These are phyloP conservation scores for Acanthornis magna DNA, from an alignment of 2,797 vertebrate species.

Conservation along the genomic window DNA sequence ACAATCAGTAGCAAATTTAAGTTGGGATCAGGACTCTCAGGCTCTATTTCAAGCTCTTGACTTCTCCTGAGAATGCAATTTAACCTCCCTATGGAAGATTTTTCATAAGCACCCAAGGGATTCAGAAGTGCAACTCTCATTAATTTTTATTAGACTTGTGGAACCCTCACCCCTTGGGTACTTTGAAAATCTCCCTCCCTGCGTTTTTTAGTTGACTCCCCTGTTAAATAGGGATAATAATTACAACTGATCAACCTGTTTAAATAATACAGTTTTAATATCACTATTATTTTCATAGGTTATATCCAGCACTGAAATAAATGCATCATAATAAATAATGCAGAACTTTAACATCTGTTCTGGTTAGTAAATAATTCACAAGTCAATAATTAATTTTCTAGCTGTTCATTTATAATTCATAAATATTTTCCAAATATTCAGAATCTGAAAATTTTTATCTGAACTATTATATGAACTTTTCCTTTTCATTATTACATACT, in stretches of 20 bases:
- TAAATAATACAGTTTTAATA: slow-evolving; percentile 56
- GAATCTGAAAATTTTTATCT: slow-evolving; percentile 23
- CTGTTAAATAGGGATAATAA: slow-evolving; percentile 38
- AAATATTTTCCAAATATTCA: slow-evolving; percentile 66
- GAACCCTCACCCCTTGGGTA: neutral
- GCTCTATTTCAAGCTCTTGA: neutral
- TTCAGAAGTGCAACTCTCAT: slow-evolving; percentile 20
- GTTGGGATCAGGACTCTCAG: neutral
- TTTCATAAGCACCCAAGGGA: neutral
- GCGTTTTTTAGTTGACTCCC: slow-evolving; percentile 1
- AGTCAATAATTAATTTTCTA: slow-evolving; percentile 68
- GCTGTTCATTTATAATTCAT: slow-evolving; percentile 62
- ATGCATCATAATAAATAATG: slow-evolving; percentile 62
- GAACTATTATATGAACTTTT: slow-evolving; percentile 41
- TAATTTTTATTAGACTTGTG: slow-evolving; percentile 35
- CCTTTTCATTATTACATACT: slow-evolving; percentile 28
- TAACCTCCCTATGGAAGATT: slow-evolving; percentile 27
- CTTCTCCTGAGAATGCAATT: slow-evolving; percentile 7
- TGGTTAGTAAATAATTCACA: slow-evolving; percentile 62
- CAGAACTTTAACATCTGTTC: slow-evolving; percentile 64
- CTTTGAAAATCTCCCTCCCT: slow-evolving; percentile 1
- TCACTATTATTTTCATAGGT: slow-evolving; percentile 50
- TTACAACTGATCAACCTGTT: slow-evolving; percentile 48
- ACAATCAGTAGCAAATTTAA: neutral
- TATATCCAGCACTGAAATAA: slow-evolving; percentile 47